Conservation (phyloP, 2,797 vertebrate species). For the Sphenodon punctatus region DNA sequence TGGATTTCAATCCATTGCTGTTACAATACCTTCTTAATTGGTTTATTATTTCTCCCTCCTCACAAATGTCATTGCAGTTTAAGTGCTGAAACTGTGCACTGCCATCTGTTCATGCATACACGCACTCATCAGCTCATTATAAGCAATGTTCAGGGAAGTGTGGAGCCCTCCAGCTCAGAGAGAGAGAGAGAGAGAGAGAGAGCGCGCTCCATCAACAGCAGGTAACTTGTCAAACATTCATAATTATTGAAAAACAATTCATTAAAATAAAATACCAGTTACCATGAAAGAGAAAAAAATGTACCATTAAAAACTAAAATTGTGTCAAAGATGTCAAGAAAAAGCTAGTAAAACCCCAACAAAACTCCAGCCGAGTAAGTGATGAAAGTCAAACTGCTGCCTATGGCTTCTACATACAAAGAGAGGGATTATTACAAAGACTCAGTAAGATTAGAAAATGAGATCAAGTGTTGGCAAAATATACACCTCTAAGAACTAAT, state of each 20-base stretch:
- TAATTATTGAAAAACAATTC: background rate
- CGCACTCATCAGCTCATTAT: background rate
- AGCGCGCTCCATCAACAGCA: background rate
- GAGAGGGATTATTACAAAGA: background rate
- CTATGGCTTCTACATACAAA: background rate
- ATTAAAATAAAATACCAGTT: background rate
- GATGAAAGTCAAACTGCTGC: background rate
- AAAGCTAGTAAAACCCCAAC: background rate
- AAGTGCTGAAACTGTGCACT: too few relatives aligned
- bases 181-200: too few relatives aligned
- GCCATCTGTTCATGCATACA: fast-evolving
- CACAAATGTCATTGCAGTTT: background rate
- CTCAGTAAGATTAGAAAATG: slow-evolving; percentile 6
- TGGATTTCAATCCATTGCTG: background rate
- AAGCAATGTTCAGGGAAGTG: background rate
- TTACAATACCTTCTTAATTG: background rate
- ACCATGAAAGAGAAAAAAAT: background rate
- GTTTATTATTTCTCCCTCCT: background rate
- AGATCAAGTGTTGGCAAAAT: background rate
- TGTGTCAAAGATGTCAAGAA: background rate
- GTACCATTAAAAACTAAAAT: background rate
- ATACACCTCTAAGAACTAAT: background rate
- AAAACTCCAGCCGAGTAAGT: background rate
- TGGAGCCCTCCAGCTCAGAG: background rate
- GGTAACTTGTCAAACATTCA: background rate